Base-by-base conservation (phyloP, 2,888 invertebrate species). In the Calameuta filiformis region DNA sequence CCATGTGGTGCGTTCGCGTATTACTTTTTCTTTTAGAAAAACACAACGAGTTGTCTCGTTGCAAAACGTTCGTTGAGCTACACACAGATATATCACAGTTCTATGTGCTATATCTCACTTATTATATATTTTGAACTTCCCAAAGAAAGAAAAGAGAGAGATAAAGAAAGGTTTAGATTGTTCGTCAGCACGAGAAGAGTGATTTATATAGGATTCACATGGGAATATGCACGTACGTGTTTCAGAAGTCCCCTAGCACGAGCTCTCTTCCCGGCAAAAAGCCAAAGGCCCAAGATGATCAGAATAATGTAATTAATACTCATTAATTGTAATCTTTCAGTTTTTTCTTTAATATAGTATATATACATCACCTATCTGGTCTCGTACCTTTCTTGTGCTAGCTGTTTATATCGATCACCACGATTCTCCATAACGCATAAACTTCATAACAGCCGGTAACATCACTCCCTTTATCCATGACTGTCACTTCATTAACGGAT, bases 221-320 rank as follows among this genome's bases (percentile, higher is more conserved):
- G 83, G 83, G 83, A 88, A 89, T 71, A 71, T 89, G 88, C 89
- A 90, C 89, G 85, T 90, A 88, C 90, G 90, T 91, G 90, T 91
- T 91, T 91, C 90, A 90, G 90, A 90, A 90, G 86, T 88, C 86
- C 88, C 90, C 89, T 90, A 90, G 90, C 90, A 90, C 90, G 90
- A 91, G 90, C 86, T 90, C 90, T 87, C 86, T 88, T 89, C 88
- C 90, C 87, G 90, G 89, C 90, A 91, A 91, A 90, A 90, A 89
- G 89, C 88, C 88, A 87, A 90, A 90, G 90, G 89, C 88, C 87
- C 89, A 90, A 89, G 90, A 90, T 85, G 90, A 90, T 88, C 88
- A 88, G 87, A 90, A 89, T 89, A 90, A 90, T 90, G 90, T 91
- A 90, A 90, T 90, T 90, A 90, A 90, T 90, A 87, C 86, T 90